Percentiles rank a stretch among this genome's conserved stretches.
These are phyloP conservation scores for Tiphia femorata DNA, from an alignment of 2,888 invertebrate genomes.

Conservation along the genomic window DNA sequence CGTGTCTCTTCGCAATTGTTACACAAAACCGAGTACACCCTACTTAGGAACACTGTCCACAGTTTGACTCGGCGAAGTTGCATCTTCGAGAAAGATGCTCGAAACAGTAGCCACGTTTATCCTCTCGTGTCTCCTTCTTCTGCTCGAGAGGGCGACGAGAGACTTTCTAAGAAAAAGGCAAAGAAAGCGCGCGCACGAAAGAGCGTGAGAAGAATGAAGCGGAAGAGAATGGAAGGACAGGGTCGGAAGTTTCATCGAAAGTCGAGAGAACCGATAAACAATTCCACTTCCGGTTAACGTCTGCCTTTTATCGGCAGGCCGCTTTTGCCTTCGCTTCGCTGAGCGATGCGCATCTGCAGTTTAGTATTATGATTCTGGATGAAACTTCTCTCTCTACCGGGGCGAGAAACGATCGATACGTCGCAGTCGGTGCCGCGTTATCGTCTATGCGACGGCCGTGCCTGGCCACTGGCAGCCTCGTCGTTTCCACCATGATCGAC, in stretches of 20 bases:
- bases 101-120: too few relatives aligned
- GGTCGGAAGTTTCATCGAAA: conserved; percentile 33
- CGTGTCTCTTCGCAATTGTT: too few relatives aligned
- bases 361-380: conserved; percentile 33
- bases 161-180: neutral
- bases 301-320: conserved; percentile 47
- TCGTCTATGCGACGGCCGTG: too few relatives aligned
- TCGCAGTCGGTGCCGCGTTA: neutral
- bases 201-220: neutral
- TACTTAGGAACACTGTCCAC: too few relatives aligned
- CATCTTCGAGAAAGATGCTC: too few relatives aligned
- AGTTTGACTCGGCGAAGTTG: too few relatives aligned
- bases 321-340: conserved; percentile 37
- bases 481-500: too few relatives aligned
- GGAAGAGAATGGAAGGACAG: conserved; percentile 4
- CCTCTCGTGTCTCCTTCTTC: too few relatives aligned
- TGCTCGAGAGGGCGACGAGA: too few relatives aligned
- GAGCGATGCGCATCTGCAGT: conserved; percentile 38
- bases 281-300: conserved; percentile 34
- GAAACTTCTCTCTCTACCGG: conserved; percentile 16
- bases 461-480: too few relatives aligned
- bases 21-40: too few relatives aligned
- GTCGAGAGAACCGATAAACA: conserved; percentile 44
- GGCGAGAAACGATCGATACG: conserved; percentile 29
- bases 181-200: neutral